phyloP scores from a whole-genome alignment of 2,797 vertebrate species.

The Enteromius unitaeniatus region DNA sequence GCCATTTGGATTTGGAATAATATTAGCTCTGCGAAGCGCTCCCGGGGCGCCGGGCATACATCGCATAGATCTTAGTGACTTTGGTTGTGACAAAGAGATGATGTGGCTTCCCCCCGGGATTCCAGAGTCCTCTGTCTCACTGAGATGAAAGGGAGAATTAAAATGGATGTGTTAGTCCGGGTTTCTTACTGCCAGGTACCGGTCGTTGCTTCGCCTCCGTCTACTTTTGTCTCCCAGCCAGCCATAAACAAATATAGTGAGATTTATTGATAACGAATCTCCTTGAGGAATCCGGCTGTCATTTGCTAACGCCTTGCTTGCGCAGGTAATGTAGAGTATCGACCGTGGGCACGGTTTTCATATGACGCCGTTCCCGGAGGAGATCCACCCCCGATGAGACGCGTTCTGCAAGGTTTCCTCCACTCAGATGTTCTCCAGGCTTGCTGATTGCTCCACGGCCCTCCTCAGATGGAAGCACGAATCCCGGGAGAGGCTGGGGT shows the following conservation, averaged over 20 bases:
- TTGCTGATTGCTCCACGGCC: constrained; percentile 22
- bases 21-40: constrained; percentile 59
- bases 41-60: constrained; percentile 48
- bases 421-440: constrained; percentile 10
- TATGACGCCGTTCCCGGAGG: constrained; percentile 6
- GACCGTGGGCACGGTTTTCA: constrained; percentile 31
- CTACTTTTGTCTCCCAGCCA: constrained; percentile 26
- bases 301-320: constrained; percentile 17
- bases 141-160: constrained; percentile 52
- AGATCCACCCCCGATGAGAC: constrained; percentile 36
- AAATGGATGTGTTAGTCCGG: constrained; percentile 34
- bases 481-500: constrained; percentile 15
- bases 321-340: constrained; percentile 51
- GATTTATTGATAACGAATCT: constrained; percentile 44
- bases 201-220: background rate
- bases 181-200: constrained; percentile 43
- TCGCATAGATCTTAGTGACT: constrained; percentile 52
- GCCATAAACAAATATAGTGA: constrained; percentile 45
- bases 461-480: background rate
- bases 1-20: constrained; percentile 68
- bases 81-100: constrained; percentile 51
- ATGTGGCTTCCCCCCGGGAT: constrained; percentile 52
- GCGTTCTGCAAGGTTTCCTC: constrained; percentile 48
- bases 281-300: constrained; percentile 25
- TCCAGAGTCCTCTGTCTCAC: constrained; percentile 35